Base-by-base conservation (phyloP, 2,888 invertebrate species). In the Falcaria lacertinaria region DNA sequence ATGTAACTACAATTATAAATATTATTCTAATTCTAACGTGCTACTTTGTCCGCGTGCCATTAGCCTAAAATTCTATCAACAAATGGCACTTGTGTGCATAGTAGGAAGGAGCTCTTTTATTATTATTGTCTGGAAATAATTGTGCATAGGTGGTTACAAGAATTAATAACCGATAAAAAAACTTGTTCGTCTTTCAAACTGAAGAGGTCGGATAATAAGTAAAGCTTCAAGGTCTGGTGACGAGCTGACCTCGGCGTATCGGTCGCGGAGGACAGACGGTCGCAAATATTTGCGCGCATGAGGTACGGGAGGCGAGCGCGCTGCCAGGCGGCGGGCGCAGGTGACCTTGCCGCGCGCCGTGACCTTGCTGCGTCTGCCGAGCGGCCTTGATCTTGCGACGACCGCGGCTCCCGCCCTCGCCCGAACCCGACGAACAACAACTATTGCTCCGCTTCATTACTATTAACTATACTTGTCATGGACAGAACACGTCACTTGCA, bases 351-450 rank as follows among this genome's bases (percentile, higher is more conserved):
- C 72, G 74, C 69, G 69, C 84, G 28, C 11, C 28, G 74, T 79
- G 83, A 85, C 86, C 87, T 86, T 85, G 86, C 81, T 72, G 74
- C 69, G 87, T 83, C 87, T 84, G 87, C 80, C 77, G 63, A 61
- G 63, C 79, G 80, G 80, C 89, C 89, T 87, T 89, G 89, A 89
- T 89, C 89, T 89, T 89, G 88, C 88, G 87, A 88, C 89, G 89
- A 87, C 88, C 89, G 87, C 79, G 68, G 55, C 65, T 61, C 60
- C 63, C 67, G 67, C 69, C 70, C 67, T 69, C 69, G 61, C 61
- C 46, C 50, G 66, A 54, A 53, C 54, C 49, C 58, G 53, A 61
- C 64, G 68, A 60, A 69, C 70, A 68, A 78, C 79, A 82, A 78
- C 80, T 79, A 76, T 69, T 68, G 61, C 67, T 66, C 60, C 61